A percentile compares a stretch with the other conserved stretches of the same genome.
Evolutionary conservation across 2,113 vertebrate species (phyloP).

Genomic region (Scomber scombrus): DNA sequence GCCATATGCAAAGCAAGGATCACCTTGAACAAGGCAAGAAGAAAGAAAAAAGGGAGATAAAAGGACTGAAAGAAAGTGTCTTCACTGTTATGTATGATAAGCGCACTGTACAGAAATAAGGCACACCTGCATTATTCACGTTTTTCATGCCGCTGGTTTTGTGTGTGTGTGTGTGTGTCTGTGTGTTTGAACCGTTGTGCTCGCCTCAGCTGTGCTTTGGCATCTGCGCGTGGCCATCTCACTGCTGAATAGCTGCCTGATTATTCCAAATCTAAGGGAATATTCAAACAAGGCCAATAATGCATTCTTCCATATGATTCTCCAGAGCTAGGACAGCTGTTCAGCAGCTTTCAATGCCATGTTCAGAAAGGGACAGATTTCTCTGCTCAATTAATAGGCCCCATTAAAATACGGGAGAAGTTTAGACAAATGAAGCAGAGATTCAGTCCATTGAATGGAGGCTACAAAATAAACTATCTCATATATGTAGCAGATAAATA

Average conservation of each 20-base stretch:
- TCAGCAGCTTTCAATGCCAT: constrained; percentile 76
- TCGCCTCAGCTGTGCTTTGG: constrained; percentile 83
- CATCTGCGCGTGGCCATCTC: constrained; percentile 82
- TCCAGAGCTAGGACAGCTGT: constrained; percentile 83
- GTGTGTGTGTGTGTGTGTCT: constrained; percentile 70
- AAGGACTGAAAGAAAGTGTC: constrained; percentile 61
- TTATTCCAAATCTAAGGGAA: constrained; percentile 84
- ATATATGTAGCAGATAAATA: constrained; percentile 29
- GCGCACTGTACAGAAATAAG: constrained; percentile 64
- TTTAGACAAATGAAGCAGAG: constrained; percentile 69
- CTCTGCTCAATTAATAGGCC: constrained; percentile 78
- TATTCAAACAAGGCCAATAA: constrained; percentile 84
- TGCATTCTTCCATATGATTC: constrained; percentile 84
- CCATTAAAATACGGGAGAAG: constrained; percentile 73
- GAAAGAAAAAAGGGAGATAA: constrained; percentile 48
- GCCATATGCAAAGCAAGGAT: constrained; percentile 81
- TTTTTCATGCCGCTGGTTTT: constrained; percentile 60
- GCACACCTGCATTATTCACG: constrained; percentile 79
- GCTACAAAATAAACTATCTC: constrained; percentile 36
- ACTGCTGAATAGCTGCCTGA: constrained; percentile 83
- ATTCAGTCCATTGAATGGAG: constrained; percentile 44
- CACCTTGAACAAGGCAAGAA: constrained; percentile 76
- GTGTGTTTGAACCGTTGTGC: constrained; percentile 63
- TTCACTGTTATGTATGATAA: constrained; percentile 67
- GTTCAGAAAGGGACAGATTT: constrained; percentile 80